Conservation (phyloP, 2,113 vertebrate genomes). For the Scopus umbretta region DNA sequence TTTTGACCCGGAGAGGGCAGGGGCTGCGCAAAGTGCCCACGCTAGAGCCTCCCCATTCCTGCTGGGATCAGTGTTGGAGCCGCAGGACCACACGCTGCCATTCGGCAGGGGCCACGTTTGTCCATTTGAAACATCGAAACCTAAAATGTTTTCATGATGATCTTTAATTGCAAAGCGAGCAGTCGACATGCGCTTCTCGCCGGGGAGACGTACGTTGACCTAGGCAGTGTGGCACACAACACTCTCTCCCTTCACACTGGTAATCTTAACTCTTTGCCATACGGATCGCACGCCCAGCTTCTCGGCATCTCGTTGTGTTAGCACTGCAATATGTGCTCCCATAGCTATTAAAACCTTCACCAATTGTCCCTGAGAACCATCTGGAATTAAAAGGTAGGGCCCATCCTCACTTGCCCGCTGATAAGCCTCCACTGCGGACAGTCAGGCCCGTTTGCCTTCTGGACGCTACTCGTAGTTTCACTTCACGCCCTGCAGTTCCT, state of each 20-base stretch:
- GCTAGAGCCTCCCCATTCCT: no score
- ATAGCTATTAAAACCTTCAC: not conserved
- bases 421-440: no score
- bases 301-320: no score
- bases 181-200: not conserved
- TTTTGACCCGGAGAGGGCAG: no score
- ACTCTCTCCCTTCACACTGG: fast-evolving
- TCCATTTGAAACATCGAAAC: not conserved
- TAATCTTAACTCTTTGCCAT: not conserved
- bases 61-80: no score
- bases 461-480: no score
- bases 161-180: not conserved
- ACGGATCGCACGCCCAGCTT: not conserved
- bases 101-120: not conserved
- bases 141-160: not conserved
- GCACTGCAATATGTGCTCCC: not conserved
- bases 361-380: not conserved
- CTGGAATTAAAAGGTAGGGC: not conserved
- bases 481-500: no score
- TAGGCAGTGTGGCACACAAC: no score
- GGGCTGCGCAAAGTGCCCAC: no score
- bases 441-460: no score
- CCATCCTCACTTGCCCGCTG: no score
- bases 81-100: no score
- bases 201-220: not conserved